These are phyloP conservation scores for Penaeus chinensis DNA, from an alignment of 1,140 invertebrate species.

Conservation along the genomic window DNA sequence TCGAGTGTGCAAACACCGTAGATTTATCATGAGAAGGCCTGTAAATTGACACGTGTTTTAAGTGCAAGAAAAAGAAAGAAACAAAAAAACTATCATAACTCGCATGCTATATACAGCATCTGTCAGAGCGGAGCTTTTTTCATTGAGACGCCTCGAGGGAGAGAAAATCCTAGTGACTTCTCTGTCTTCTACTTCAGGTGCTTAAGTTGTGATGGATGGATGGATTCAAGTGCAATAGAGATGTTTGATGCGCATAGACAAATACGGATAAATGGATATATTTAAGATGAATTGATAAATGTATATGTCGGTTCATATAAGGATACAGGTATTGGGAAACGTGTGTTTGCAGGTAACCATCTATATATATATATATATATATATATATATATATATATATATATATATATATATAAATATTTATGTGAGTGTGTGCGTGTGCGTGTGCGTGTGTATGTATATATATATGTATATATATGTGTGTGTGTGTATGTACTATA, in stretches of 20 bases:
- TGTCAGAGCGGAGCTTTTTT: too few relatives aligned
- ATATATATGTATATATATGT: slow-evolving; percentile 16
- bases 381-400: slow-evolving; percentile 12
- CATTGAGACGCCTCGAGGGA: too few relatives aligned
- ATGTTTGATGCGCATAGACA: background rate
- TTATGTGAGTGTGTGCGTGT: background rate
- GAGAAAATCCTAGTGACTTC: too few relatives aligned
- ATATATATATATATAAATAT: slow-evolving; percentile 23
- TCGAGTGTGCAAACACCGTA: too few relatives aligned
- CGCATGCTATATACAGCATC: too few relatives aligned
- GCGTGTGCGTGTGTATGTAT: background rate
- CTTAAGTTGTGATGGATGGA: background rate
- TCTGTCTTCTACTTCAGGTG: too few relatives aligned
- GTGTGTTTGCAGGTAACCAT: background rate
- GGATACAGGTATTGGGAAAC: background rate
- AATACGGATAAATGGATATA: background rate
- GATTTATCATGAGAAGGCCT: too few relatives aligned
- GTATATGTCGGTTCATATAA: slow-evolving; percentile 1
- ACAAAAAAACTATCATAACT: too few relatives aligned
- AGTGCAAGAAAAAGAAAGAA: too few relatives aligned
- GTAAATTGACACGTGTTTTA: too few relatives aligned
- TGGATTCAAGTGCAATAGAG: background rate
- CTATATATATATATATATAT: background rate
- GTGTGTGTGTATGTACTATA: background rate
- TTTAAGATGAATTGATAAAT: slow-evolving; percentile 1